Conservation (phyloP, 2,888 invertebrate genomes). For the Meiosimyza platycephala region DNA sequence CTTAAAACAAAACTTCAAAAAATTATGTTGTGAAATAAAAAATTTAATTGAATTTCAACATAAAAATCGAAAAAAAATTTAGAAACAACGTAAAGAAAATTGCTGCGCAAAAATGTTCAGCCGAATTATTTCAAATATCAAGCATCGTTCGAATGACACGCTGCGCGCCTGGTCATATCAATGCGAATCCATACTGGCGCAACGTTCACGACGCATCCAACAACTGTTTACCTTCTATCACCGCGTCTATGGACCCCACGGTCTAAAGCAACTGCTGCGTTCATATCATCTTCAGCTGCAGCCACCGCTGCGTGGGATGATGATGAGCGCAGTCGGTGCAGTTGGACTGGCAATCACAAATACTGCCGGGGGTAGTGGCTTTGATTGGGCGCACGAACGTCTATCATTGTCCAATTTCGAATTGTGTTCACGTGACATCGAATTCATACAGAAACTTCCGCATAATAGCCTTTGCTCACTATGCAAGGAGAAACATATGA, state of each 20-base stretch:
- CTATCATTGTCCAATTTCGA: constrained; percentile 71
- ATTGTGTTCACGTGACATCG: constrained; percentile 71
- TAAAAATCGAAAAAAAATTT: too few relatives aligned
- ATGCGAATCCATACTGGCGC: constrained; percentile 72
- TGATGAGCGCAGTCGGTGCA: constrained; percentile 71
- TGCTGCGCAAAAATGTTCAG: constrained; percentile 38
- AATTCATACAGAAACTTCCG: constrained; percentile 70
- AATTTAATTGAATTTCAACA: too few relatives aligned
- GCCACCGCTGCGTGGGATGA: constrained; percentile 69
- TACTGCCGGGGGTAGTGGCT: constrained; percentile 66
- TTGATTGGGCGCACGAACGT: constrained; percentile 74
- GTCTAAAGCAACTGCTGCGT: constrained; percentile 70
- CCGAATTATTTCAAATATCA: constrained; percentile 62
- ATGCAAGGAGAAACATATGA: constrained; percentile 58
- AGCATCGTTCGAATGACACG: constrained; percentile 68
- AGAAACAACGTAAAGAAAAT: too few relatives aligned
- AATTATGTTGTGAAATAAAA: too few relatives aligned
- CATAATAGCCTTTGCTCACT: constrained; percentile 68
- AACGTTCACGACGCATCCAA: constrained; percentile 73
- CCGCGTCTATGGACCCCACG: constrained; percentile 73
- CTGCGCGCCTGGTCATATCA: constrained; percentile 70
- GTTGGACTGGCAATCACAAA: constrained; percentile 64
- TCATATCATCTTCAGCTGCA: constrained; percentile 61
- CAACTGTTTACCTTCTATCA: constrained; percentile 75
- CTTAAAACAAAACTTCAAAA: too few relatives aligned